Conservation (phyloP, 2,888 invertebrate species). For the Drosophila fungiperda region DNA sequence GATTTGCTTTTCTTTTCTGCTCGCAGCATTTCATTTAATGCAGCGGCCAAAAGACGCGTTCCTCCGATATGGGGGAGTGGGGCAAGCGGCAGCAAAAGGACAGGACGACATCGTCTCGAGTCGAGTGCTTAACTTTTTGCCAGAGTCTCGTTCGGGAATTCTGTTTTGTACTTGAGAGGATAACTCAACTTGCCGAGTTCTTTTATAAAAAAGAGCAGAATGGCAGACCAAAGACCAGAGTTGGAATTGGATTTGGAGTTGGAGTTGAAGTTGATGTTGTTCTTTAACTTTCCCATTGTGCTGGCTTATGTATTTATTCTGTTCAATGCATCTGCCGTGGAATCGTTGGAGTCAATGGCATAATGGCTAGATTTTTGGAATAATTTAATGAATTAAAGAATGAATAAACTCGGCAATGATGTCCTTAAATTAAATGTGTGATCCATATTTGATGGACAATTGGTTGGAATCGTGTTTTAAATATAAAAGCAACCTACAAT, state of each 20-base stretch:
- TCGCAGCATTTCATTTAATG: conserved; percentile 67
- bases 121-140: conserved; percentile 65
- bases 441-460: not conserved
- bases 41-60: conserved; percentile 68
- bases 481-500: not conserved
- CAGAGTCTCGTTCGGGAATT: conserved; percentile 39
- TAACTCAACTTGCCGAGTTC: conserved; percentile 43
- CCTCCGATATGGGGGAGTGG: conserved; percentile 11
- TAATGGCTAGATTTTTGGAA: not conserved
- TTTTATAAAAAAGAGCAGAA: conserved; percentile 22
- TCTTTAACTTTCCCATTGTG: conserved; percentile 44
- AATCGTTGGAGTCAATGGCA: not conserved
- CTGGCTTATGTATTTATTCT: conserved; percentile 42
- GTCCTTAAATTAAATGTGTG: not conserved
- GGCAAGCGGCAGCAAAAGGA: not conserved
- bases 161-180: conserved; percentile 17
- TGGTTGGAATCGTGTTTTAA: not conserved
- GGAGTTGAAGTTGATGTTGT: conserved; percentile 18
- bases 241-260: conserved; percentile 1
- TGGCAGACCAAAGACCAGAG: conserved; percentile 40
- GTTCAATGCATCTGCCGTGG: conserved; percentile 14
- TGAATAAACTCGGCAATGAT: not conserved
- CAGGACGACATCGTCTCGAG: conserved; percentile 21
- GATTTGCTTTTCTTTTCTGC: conserved; percentile 68
- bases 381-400: not conserved